phyloP scores from a whole-genome alignment of 2,113 vertebrate species.

The Oceanites oceanicus region DNA sequence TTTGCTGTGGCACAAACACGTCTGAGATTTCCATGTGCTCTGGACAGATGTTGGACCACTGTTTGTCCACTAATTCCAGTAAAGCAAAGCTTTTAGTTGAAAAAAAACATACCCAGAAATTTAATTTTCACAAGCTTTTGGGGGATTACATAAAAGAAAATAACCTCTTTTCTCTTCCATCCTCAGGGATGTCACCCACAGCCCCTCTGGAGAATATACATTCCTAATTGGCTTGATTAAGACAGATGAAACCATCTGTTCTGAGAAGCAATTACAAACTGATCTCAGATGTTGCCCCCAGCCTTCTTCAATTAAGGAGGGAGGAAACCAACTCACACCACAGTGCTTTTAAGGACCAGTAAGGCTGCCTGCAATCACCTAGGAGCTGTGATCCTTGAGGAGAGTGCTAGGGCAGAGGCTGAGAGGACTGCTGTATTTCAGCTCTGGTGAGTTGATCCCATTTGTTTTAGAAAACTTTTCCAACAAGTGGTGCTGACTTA shows the following conservation, averaged over 20 bases:
- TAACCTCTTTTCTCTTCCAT: neutral
- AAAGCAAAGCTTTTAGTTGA: neutral
- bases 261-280: neutral
- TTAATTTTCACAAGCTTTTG: neutral
- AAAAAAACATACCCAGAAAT: neutral
- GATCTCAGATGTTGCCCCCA: neutral
- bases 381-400: fast-evolving
- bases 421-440: fast-evolving
- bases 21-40: neutral
- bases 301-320: neutral
- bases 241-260: neutral
- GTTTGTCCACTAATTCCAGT: neutral
- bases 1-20: neutral
- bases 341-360: neutral
- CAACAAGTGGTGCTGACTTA: neutral
- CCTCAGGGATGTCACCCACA: neutral
- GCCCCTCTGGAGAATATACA: neutral
- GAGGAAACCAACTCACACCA: neutral
- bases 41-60: neutral
- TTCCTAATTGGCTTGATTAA: neutral
- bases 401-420: fast-evolving
- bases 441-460: neutral
- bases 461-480: neutral
- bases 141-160: neutral
- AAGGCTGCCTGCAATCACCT: fast-evolving